Base-by-base conservation (phyloP, 2,113 vertebrate species). In the Monopterus albus region DNA sequence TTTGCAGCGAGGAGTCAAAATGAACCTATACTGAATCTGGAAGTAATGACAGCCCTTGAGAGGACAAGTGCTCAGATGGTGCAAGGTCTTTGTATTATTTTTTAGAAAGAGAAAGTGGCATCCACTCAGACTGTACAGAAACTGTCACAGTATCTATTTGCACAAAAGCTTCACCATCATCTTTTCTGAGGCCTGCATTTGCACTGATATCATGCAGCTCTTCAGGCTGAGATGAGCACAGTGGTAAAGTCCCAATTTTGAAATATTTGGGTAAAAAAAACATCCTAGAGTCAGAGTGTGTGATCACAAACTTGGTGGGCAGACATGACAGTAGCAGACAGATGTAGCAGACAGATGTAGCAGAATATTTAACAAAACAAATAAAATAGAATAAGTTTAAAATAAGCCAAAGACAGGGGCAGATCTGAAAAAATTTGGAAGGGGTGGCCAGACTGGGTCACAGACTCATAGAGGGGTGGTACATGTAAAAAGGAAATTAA, bases 21-120 rank as follows among this genome's bases (percentile, higher is more conserved):
- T 67, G 20, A 14, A 80, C 72, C 31, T 35, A 56, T 23, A 9
- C 8, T 28, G 43, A 75, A 55, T 75, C 56, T 25, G 20, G 15
- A 21, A 69, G 50, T 62, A 47, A 35, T 33, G 51, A 77, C 28
- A 45, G 42, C 53, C 46, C 62, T 72, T 36, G 8, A 68, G 40
- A 61, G 18, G 15, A 75, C 47, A 72, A 33, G 26, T 53, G 20
- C 42, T 39, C 7, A 36, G 23, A 52, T 50, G 50, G 35, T 58
- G 35, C 23, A 38, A 8, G 1, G 23, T 47, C 12, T 59, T 4
- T 12, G 5, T n/a, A 14, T 52, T 15, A 21, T 26, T 35, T 56
- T 15, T 14, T 3, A 13, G 5, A 35, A 20, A 53, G 14, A 3
- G 7, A 23, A 18, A 31, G 25, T 33, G 39, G 38, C 20, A 66